Evolutionary conservation across 2,113 vertebrate genomes (phyloP).

Genomic region (Engystomops pustulosus): DNA sequence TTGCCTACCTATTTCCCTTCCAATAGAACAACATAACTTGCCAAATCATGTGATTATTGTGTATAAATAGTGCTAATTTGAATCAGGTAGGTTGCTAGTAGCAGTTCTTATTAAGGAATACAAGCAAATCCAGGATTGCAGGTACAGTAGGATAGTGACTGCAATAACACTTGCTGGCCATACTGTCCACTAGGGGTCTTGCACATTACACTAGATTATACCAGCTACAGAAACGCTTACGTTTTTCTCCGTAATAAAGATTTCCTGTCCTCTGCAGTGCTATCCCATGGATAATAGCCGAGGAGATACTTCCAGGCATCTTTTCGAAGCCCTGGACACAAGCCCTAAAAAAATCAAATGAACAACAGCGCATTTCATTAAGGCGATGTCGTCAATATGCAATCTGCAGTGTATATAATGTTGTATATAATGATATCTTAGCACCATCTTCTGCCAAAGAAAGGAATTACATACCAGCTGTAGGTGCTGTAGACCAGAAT

Average conservation of each 20-base stretch:
- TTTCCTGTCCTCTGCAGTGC: constrained; percentile 80
- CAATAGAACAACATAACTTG: no score
- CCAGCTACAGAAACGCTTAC: constrained; percentile 68
- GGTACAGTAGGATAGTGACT: not conserved
- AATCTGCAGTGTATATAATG: not conserved
- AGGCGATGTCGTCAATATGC: not conserved
- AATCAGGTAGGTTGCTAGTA: no score
- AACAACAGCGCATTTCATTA: constrained; percentile 11
- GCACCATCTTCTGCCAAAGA: not conserved
- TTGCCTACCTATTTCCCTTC: no score
- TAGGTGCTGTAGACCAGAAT: not conserved
- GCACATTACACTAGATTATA: not conserved
- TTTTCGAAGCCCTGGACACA: constrained; percentile 76
- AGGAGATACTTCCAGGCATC: constrained; percentile 91
- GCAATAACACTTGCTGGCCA: not conserved
- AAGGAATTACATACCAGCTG: not conserved
- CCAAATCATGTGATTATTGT: no score
- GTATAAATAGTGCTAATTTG: no score
- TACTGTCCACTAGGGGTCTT: not conserved
- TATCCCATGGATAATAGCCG: constrained; percentile 87
- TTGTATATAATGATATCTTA: not conserved
- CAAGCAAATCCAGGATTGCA: not conserved
- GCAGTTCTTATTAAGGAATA: no score
- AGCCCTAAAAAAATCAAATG: constrained; percentile 72
- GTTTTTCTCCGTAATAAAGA: constrained; percentile 80